These are phyloP conservation scores for Eulemur albifrons DNA, from an alignment of 2,797 vertebrate species.

Conservation along the genomic window DNA sequence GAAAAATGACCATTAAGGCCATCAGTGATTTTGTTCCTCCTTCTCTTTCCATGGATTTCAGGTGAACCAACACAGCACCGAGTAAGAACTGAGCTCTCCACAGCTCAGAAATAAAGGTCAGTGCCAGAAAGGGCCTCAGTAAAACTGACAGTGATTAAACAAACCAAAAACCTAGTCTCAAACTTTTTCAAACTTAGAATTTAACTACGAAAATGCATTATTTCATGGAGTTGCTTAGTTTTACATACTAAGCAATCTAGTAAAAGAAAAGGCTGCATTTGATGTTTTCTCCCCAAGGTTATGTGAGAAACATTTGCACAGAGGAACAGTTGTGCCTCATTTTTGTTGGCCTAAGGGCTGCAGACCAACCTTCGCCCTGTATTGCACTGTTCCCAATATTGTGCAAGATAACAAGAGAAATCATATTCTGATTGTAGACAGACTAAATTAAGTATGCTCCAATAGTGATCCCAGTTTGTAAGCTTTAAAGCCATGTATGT, in stretches of 20 bases:
- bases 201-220: neutral
- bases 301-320: neutral
- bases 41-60: neutral
- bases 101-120: neutral
- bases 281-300: neutral
- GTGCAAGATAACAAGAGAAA: constrained; percentile 61
- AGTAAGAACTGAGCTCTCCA: neutral
- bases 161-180: neutral
- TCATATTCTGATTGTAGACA: constrained; percentile 38
- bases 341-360: constrained; percentile 43
- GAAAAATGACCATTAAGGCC: neutral
- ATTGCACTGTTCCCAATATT: neutral
- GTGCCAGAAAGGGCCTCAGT: neutral
- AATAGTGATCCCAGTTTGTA: neutral
- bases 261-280: neutral
- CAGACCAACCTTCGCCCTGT: constrained; percentile 41
- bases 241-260: neutral
- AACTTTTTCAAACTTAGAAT: neutral
- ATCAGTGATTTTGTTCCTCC: neutral
- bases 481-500: neutral
- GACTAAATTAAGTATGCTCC: neutral
- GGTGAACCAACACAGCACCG: neutral
- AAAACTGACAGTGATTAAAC: neutral
- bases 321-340: neutral
- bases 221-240: neutral